phyloP scores from a whole-genome alignment of 2,888 invertebrate species.

The Slavum lentiscoides region DNA sequence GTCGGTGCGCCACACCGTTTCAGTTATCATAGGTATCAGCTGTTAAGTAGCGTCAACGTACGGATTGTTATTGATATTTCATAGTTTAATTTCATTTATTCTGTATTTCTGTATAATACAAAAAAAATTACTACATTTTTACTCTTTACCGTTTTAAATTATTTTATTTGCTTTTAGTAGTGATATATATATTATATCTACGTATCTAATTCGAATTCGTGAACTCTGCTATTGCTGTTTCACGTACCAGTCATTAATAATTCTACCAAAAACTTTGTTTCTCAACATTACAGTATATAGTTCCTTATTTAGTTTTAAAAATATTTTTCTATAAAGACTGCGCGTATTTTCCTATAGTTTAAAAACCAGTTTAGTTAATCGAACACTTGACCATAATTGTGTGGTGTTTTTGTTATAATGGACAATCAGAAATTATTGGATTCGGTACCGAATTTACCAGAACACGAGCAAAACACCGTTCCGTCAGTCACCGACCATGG shows the following conservation, averaged over 20 bases:
- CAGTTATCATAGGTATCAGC: conserved; percentile 46
- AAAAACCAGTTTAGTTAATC: not conserved
- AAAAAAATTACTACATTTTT: too few species aligned
- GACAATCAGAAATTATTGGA: conserved; percentile 38
- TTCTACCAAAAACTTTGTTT: conserved; percentile 12
- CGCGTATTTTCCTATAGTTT: conserved; percentile 15
- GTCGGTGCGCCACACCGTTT: not conserved
- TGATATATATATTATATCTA: too few species aligned
- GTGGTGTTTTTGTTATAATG: conserved; percentile 1
- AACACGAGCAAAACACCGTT: conserved; percentile 3
- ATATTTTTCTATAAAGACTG: conserved; percentile 6
- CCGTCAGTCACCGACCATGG: not conserved
- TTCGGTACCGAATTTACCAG: not conserved
- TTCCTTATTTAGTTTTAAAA: conserved; percentile 31
- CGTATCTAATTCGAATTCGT: not conserved
- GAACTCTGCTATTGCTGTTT: not conserved
- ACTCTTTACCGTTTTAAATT: too few species aligned
- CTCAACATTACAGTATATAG: conserved; percentile 31
- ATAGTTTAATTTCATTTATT: not conserved
- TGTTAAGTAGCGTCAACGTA: not conserved
- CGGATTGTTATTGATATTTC: not conserved
- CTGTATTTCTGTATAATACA: too few species aligned
- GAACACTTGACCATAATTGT: not conserved
- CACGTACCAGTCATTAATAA: not conserved
- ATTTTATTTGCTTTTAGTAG: too few species aligned